These are phyloP conservation scores for Manis crassicaudata DNA, from an alignment of 2,797 vertebrate genomes.

Conservation along the genomic window DNA sequence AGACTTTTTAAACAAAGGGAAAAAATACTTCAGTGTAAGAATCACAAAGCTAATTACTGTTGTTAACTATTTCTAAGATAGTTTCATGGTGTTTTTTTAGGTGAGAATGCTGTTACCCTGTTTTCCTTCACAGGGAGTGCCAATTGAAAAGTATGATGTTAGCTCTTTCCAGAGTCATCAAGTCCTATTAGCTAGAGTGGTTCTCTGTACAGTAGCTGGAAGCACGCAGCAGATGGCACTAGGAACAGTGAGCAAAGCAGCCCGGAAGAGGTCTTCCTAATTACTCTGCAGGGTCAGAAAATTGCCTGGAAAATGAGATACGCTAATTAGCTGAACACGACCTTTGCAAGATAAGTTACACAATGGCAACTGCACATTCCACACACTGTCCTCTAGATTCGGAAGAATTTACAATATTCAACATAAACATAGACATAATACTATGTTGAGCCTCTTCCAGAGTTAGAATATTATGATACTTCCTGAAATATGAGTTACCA, in stretches of 20 bases:
- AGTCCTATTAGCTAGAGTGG: not conserved
- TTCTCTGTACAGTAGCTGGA: constrained; percentile 70
- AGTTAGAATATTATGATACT: not conserved
- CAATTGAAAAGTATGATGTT: not conserved
- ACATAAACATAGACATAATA: not conserved
- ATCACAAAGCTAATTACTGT: not conserved
- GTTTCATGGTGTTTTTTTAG: not conserved
- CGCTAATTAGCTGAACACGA: not conserved
- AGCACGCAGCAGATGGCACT: constrained; percentile 84
- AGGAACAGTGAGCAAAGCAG: constrained; percentile 73
- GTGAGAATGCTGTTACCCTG: not conserved
- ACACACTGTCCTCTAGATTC: not conserved
- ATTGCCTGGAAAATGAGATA: not conserved
- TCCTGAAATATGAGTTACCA: not conserved
- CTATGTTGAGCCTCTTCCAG: not conserved
- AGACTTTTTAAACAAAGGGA: not conserved
- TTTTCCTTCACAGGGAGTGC: not conserved
- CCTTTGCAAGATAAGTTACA: not conserved
- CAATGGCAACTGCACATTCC: not conserved
- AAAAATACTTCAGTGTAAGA: not conserved
- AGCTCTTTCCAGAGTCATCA: not conserved
- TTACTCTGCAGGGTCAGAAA: constrained; percentile 49
- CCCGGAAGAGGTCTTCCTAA: constrained; percentile 31
- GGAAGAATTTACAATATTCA: not conserved
- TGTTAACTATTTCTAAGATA: constrained; percentile 32